Evolutionary conservation across 1,140 invertebrate genomes (phyloP).

Genomic region (Elysia chlorotica): DNA sequence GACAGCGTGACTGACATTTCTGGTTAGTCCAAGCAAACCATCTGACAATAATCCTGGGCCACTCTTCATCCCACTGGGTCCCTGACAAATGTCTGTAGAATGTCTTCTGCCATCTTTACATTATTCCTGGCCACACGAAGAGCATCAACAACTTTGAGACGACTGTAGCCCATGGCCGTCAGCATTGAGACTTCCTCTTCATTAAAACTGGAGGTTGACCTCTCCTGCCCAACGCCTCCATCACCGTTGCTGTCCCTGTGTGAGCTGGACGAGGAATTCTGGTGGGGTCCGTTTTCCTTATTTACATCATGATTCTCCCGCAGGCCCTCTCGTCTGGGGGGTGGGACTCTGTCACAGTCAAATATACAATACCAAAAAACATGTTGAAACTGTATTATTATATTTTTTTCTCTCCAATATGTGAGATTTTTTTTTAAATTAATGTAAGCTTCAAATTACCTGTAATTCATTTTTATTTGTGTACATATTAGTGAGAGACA

Average conservation of each 20-base stretch:
- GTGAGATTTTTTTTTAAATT: too few species aligned
- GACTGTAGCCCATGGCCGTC: constrained; percentile 85
- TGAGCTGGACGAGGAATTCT: not conserved
- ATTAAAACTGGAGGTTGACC: constrained; percentile 80
- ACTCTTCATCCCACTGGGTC: too few species aligned
- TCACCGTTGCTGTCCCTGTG: constrained; percentile 71
- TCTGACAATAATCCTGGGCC: too few species aligned
- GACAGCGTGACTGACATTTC: too few species aligned
- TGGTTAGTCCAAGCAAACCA: too few species aligned
- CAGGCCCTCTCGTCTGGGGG: constrained; percentile 40
- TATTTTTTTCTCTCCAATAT: too few species aligned
- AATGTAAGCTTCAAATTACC: too few species aligned
- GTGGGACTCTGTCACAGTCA: constrained; percentile 31
- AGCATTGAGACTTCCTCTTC: constrained; percentile 87
- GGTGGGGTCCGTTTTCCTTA: constrained; percentile 53
- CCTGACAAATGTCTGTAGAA: constrained; percentile 88
- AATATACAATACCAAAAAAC: not conserved
- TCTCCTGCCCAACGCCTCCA: too few species aligned
- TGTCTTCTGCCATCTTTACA: constrained; percentile 92
- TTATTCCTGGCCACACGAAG: constrained; percentile 90
- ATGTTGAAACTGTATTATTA: too few species aligned
- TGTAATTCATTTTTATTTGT: too few species aligned
- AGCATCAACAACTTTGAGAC: constrained; percentile 86
- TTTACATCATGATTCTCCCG: constrained; percentile 54
- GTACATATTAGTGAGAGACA: too few species aligned